Evolutionary conservation across 2,797 vertebrate genomes (phyloP).

Genomic region (Sibirionetta formosa): DNA sequence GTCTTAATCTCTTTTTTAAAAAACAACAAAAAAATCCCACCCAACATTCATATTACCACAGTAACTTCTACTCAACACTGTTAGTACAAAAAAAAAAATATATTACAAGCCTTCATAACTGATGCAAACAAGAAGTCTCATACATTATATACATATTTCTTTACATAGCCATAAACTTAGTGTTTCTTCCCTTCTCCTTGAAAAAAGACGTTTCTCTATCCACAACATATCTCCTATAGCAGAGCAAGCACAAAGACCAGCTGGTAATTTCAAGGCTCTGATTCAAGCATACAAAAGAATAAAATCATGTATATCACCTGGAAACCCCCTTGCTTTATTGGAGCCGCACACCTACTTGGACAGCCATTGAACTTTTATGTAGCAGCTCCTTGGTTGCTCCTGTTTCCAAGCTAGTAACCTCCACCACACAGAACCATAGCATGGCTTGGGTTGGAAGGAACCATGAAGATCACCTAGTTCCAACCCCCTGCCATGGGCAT

Average conservation of each 20-base stretch:
- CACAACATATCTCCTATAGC: not conserved
- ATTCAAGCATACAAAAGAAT: not conserved
- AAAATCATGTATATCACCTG: not conserved
- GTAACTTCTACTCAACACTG: not conserved
- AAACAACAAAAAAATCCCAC: not conserved
- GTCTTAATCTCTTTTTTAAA: not conserved
- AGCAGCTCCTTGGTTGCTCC: not conserved
- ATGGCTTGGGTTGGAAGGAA: no score
- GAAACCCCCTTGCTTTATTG: not conserved
- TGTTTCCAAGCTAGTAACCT: not conserved
- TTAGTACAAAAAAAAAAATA: not conserved
- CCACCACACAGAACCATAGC: no score
- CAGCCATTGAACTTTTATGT: not conserved
- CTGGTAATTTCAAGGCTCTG: not conserved
- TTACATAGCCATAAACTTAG: not conserved
- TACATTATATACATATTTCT: not conserved
- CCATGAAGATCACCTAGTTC: no score
- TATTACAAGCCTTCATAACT: not conserved
- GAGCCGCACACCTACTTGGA: not conserved
- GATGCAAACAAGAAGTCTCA: not conserved
- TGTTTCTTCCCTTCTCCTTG: accelerated
- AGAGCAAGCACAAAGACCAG: not conserved
- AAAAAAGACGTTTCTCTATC: not conserved
- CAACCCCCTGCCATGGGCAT: no score
- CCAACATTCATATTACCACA: not conserved